Evolutionary conservation across 2,888 invertebrate species (phyloP).

Genomic region (Torymus auratus): DNA sequence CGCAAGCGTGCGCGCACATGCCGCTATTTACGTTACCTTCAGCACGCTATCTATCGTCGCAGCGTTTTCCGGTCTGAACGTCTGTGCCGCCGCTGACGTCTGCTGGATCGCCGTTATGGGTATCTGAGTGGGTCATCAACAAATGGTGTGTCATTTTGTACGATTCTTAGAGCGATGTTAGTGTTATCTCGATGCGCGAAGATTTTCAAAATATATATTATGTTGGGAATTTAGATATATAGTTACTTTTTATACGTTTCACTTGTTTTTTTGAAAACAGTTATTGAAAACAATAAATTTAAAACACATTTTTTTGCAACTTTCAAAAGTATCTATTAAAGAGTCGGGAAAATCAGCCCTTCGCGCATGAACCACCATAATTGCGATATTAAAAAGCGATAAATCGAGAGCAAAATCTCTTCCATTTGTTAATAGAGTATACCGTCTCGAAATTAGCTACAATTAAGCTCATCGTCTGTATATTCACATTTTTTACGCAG

Average conservation of each 20-base stretch:
- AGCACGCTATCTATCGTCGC: constrained; percentile 67
- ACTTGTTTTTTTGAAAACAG: too few relatives aligned
- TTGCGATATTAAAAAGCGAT: constrained; percentile 40
- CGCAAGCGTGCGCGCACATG: background rate
- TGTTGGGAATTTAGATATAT: too few relatives aligned
- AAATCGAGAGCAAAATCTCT: constrained; percentile 26
- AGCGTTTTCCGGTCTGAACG: constrained; percentile 66
- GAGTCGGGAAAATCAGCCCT: too few relatives aligned
- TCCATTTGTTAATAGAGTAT: constrained; percentile 9
- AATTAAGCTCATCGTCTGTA: background rate
- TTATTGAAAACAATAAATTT: too few relatives aligned
- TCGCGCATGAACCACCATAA: background rate
- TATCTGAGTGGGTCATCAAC: constrained; percentile 63
- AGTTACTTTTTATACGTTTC: too few relatives aligned
- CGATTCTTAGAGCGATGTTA: too few relatives aligned
- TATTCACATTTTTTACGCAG: background rate
- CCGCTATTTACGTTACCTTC: constrained; percentile 62
- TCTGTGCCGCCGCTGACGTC: constrained; percentile 68
- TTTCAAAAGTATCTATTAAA: too few relatives aligned
- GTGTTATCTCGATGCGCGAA: too few relatives aligned
- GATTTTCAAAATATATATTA: too few relatives aligned
- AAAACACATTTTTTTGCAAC: too few relatives aligned
- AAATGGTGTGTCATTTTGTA: too few relatives aligned
- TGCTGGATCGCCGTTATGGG: constrained; percentile 70
- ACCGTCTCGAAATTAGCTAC: background rate